phyloP scores from a whole-genome alignment of 2,888 invertebrate genomes.

The Sinhomidia bicolor region DNA sequence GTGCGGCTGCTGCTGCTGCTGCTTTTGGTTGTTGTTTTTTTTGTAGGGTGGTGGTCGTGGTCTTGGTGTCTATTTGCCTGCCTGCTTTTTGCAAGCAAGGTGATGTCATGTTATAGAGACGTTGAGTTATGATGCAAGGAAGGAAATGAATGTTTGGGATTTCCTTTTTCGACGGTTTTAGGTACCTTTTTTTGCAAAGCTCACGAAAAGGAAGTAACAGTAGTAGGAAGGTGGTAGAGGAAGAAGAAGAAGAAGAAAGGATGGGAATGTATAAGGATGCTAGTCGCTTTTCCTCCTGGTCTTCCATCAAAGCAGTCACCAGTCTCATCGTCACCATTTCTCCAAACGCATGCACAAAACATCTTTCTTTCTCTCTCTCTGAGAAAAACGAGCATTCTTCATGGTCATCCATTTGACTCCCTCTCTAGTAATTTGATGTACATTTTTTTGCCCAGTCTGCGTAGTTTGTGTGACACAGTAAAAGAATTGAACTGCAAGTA shows the following conservation, averaged over 20 bases:
- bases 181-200: background rate
- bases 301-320: background rate
- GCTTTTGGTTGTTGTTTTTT: background rate
- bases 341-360: background rate
- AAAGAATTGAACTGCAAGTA: background rate
- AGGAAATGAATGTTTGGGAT: slow-evolving; percentile 68
- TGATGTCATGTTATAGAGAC: slow-evolving; percentile 41
- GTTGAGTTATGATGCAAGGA: slow-evolving; percentile 64
- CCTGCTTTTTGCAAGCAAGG: background rate
- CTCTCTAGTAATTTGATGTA: slow-evolving; percentile 2
- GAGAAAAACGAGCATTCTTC: background rate
- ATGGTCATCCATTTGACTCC: too few species aligned
- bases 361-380: too few species aligned
- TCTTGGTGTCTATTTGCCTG: background rate
- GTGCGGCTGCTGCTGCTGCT: background rate
- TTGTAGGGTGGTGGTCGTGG: background rate
- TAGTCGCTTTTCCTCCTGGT: background rate
- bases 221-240: too few species aligned
- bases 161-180: slow-evolving; percentile 47
- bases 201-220: background rate
- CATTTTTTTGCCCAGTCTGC: slow-evolving; percentile 8
- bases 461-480: background rate
- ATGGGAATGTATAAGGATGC: background rate
- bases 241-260: background rate
- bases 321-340: slow-evolving; percentile 10